These are phyloP conservation scores for Panthera tigris DNA, from an alignment of 2,113 vertebrate species.

Conservation along the genomic window DNA sequence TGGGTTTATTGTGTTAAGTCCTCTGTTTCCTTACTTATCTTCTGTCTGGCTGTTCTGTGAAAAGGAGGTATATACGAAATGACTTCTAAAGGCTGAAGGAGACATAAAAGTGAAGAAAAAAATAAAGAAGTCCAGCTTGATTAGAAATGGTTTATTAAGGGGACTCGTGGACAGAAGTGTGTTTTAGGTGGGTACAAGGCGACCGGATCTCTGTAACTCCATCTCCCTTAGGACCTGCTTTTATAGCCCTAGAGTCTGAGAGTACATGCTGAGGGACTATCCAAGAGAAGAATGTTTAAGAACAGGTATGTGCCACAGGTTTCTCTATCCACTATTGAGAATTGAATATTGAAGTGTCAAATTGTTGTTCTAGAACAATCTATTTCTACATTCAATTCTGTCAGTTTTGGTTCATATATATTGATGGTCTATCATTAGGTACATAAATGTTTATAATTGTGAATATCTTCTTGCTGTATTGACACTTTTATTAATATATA, in stretches of 20 bases:
- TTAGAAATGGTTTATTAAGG: not conserved
- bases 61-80: not conserved
- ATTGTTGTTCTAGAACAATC: not conserved
- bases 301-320: not conserved
- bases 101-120: not conserved
- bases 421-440: not conserved
- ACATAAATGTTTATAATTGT: not conserved
- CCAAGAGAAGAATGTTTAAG: not conserved
- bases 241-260: not conserved
- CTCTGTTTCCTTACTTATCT: not conserved
- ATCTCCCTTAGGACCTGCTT: not conserved
- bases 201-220: not conserved
- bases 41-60: not conserved
- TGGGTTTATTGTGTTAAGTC: not conserved
- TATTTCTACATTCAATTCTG: not conserved
- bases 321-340: not conserved
- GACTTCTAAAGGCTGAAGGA: not conserved
- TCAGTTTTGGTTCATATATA: not conserved
- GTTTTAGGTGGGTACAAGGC: not conserved
- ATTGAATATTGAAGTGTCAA: not conserved
- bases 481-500: not conserved
- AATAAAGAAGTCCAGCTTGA: not conserved
- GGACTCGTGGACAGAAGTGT: not conserved
- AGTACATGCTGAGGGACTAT: not conserved
- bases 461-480: not conserved